Base-by-base conservation (phyloP, 2,113 vertebrate species). In the Hymenochirus boettgeri region DNA sequence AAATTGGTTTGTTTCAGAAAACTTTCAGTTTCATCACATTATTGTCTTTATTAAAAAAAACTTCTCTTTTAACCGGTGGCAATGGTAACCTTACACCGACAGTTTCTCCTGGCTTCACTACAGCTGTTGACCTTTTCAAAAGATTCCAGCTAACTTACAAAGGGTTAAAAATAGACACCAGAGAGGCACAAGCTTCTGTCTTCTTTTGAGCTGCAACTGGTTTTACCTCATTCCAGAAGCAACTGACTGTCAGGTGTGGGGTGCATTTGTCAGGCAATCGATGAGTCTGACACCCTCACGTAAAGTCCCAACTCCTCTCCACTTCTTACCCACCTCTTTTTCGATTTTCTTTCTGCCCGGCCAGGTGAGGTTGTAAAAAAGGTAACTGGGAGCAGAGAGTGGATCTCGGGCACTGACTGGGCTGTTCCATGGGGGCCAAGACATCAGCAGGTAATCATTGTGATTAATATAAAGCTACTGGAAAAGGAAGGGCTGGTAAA, bases 101-200 rank as follows among this genome's bases (percentile, higher is more conserved):
- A 42, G 65, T 69, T 60, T 57, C 65, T 69, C 60, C 22, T 60
- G 59, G 47, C 56, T 50, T 52, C 31, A n/a, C 65, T 33, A 53
- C 65, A 53, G 57, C 65, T 45, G 65, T 57, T 69, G 65, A 69
- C 65, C 65, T 69, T 69, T 69, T 60, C 25, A 31, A 19, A 42
- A 57, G 50, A 69, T 69, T 52, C 65, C 56, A 60, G 23, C 19
- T 25, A 48, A 13, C 56, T 53, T 26, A 69, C 56, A 69, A 69
- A 60, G 65, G 65, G 65, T 69, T 69, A 69, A 69, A 69, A 69
- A 69, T 69, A 69, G 65, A 69, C 51, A 69, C 57, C 48, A 24
- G 65, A 26, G 31, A 60, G 56, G 57, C 57, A 18, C 47, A 53
- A 53, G 48, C 27, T 39, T 60, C 47, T 42, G 56, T 31, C 56